A percentile compares a stretch with the other conserved stretches of the same genome.
phyloP scores from a whole-genome alignment of 2,888 invertebrate genomes.

The Ferrisia virgata region DNA sequence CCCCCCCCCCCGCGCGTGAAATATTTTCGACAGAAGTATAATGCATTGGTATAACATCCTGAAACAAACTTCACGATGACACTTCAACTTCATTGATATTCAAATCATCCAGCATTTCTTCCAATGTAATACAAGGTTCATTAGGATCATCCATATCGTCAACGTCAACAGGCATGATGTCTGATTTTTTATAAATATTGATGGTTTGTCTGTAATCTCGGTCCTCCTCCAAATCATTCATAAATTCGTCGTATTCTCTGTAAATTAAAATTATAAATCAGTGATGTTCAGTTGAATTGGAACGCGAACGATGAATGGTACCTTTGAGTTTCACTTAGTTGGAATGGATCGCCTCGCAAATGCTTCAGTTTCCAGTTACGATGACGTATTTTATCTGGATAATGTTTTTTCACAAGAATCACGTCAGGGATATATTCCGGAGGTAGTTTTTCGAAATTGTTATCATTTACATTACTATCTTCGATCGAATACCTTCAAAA shows the following conservation, averaged over 20 bases:
- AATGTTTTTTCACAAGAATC: slow-evolving; percentile 89
- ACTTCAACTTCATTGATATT: slow-evolving; percentile 63
- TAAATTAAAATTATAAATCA: slow-evolving; percentile 50
- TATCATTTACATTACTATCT: slow-evolving; percentile 89
- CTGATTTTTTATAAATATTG: slow-evolving; percentile 79
- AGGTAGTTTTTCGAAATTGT: slow-evolving; percentile 78
- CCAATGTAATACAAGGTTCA: slow-evolving; percentile 74
- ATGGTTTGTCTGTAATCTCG: slow-evolving; percentile 82
- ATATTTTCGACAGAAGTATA: too few species aligned
- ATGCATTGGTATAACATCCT: too few species aligned
- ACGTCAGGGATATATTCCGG: slow-evolving; percentile 76
- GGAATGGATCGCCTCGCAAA: slow-evolving; percentile 65
- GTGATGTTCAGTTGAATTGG: not conserved
- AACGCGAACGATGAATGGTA: not conserved
- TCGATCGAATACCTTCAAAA: slow-evolving; percentile 68
- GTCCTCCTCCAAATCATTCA: slow-evolving; percentile 97
- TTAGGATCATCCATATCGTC: slow-evolving; percentile 62
- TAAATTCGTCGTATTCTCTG: slow-evolving; percentile 91
- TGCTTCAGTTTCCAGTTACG: slow-evolving; percentile 90
- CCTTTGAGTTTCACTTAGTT: slow-evolving; percentile 39
- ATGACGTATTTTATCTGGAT: slow-evolving; percentile 71
- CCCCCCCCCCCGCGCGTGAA: too few species aligned
- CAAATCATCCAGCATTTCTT: slow-evolving; percentile 92
- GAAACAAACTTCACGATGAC: not conserved
- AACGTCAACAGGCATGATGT: slow-evolving; percentile 59